phyloP scores from a whole-genome alignment of 2,888 invertebrate genomes.

The Bimastos eiseni region DNA sequence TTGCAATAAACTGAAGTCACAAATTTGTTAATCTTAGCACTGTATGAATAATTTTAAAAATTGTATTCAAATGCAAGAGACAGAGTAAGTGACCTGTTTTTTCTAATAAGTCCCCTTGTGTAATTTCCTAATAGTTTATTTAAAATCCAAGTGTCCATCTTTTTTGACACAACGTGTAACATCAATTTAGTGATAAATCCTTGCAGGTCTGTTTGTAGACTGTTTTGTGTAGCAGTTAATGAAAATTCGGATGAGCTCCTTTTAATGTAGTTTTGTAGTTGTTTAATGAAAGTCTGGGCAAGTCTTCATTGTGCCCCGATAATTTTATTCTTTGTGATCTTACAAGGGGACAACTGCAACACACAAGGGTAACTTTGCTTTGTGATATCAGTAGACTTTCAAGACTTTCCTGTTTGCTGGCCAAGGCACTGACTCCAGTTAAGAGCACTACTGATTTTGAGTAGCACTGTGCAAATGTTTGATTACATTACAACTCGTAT shows the following conservation, averaged over 20 bases:
- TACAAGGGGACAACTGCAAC: no score
- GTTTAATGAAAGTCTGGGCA: not conserved
- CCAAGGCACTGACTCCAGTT: no score
- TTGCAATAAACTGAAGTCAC: not conserved
- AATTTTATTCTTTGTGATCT: no score
- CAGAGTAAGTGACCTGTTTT: no score
- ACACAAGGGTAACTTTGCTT: no score
- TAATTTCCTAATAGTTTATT: not conserved
- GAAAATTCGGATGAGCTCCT: not conserved
- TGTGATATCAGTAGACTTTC: no score
- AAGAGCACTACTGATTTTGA: not conserved
- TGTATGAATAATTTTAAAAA: no score
- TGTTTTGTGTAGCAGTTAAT: not conserved
- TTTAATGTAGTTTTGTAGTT: not conserved
- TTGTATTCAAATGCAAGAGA: no score
- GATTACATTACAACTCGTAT: no score
- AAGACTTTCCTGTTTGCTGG: no score
- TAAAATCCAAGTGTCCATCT: not conserved
- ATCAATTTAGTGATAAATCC: not conserved
- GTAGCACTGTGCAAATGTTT: no score
- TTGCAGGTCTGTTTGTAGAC: not conserved
- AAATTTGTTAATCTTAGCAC: no score
- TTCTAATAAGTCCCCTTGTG: not conserved
- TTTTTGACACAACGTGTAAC: not conserved
- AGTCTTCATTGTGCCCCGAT: not conserved